Conservation (phyloP, 92 coral and sea anemone genomes). For the Pocillopora meandrina region DNA sequence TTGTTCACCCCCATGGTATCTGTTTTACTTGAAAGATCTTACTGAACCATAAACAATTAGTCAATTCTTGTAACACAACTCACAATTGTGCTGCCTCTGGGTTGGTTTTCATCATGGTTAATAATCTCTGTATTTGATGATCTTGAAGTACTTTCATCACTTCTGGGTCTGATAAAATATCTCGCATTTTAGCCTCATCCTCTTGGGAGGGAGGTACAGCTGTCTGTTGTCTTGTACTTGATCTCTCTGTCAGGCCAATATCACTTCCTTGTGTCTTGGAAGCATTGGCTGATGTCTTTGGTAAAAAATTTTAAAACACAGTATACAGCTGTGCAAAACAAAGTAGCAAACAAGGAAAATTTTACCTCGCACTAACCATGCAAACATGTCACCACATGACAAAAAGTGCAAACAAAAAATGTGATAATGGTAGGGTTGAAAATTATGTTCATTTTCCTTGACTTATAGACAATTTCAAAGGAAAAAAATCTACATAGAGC, state of each 20-base stretch:
- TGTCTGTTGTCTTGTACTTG: conserved; percentile 21
- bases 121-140: conserved; percentile 71
- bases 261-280: conserved; percentile 21
- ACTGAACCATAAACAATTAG: too few relatives aligned
- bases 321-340: background rate
- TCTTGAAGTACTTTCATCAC: conserved; percentile 67
- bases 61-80: background rate
- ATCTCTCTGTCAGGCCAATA: conserved; percentile 57
- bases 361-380: too few relatives aligned
- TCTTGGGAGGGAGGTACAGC: conserved; percentile 61
- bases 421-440: too few relatives aligned
- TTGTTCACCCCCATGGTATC: too few relatives aligned
- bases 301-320: background rate
- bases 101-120: conserved; percentile 61
- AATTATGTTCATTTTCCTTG: too few relatives aligned
- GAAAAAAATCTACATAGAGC: too few relatives aligned
- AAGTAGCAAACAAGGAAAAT: too few relatives aligned
- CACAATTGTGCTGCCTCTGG: conserved; percentile 79
- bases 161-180: conserved; percentile 72
- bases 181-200: conserved; percentile 73
- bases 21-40: too few relatives aligned
- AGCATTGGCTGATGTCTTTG: conserved; percentile 1
- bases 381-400: too few relatives aligned
- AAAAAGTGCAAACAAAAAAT: too few relatives aligned
- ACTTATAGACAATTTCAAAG: too few relatives aligned